A percentile compares a stretch with the other conserved stretches of the same genome.
These are phyloP conservation scores for Apamea monoglypha DNA, from an alignment of 2,888 invertebrate species.

Conservation along the genomic window DNA sequence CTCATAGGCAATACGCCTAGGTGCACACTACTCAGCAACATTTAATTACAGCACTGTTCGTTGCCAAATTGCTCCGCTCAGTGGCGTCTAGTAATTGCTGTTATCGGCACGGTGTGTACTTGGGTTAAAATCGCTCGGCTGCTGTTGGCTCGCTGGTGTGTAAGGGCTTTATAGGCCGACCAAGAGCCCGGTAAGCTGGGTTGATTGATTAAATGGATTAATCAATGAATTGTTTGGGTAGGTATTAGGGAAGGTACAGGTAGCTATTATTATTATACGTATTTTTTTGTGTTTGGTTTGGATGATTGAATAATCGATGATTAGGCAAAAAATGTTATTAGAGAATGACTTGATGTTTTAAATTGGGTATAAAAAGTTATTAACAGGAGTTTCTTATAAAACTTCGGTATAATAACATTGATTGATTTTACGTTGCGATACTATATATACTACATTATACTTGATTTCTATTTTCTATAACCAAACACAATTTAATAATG, in stretches of 20 bases:
- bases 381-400: background rate
- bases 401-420: no score
- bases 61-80: constrained; percentile 61
- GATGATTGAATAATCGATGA: background rate
- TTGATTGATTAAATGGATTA: constrained; percentile 56
- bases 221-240: constrained; percentile 32
- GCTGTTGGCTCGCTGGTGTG: constrained; percentile 38
- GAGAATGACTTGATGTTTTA: background rate
- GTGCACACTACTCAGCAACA: constrained; percentile 50
- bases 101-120: constrained; percentile 47
- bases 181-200: constrained; percentile 36
- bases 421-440: background rate
- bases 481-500: background rate
- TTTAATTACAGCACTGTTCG: constrained; percentile 56
- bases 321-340: background rate
- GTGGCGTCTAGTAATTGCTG: constrained; percentile 55
- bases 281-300: background rate
- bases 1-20: constrained; percentile 46
- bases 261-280: background rate
- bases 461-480: background rate
- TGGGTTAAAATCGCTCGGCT: constrained; percentile 40
- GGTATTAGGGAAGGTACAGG: background rate
- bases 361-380: background rate
- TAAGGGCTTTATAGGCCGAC: constrained; percentile 18
- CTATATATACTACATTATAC: no score